Percentiles rank a stretch among this genome's conserved stretches.
These are phyloP conservation scores for Crambe crambe DNA, from an alignment of 37 sponge, comb jelly and placozoan genomes.

Conservation along the genomic window DNA sequence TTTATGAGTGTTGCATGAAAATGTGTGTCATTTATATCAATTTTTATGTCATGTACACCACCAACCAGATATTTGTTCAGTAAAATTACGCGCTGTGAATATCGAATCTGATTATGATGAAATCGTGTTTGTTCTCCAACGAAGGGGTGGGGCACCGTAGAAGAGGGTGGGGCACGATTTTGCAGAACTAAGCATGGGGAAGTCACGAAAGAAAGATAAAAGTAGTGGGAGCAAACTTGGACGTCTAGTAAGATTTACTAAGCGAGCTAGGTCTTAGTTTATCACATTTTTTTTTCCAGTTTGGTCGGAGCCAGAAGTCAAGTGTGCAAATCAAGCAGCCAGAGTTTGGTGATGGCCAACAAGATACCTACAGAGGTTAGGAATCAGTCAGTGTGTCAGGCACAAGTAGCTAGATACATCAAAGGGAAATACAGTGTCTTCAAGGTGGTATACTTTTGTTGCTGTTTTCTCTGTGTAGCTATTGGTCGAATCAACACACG, in stretches of 20 bases:
- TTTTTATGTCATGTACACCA: no score
- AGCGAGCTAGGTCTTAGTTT: neutral
- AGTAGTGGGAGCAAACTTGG: neutral
- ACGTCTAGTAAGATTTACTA: neutral
- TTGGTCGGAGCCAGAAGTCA: conserved; percentile 13
- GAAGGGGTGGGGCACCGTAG: no score
- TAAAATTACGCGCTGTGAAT: no score
- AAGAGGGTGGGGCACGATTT: neutral
- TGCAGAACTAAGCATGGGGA: conserved; percentile 7
- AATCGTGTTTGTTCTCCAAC: no score
- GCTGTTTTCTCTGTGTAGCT: neutral
- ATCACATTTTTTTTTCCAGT: conserved; percentile 2
- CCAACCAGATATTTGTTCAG: no score
- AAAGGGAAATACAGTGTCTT: no score
- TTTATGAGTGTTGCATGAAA: no score
- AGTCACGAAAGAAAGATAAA: neutral
- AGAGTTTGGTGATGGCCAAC: neutral
- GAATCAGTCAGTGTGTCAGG: neutral
- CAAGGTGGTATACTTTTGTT: neutral
- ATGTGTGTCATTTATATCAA: no score
- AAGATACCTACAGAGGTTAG: conserved; percentile 45
- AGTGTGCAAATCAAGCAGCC: neutral
- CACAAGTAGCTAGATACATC: no score
- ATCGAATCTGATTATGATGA: no score
- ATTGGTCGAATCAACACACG: conserved; percentile 36